Evolutionary conservation across 2,888 invertebrate genomes (phyloP), one percentile per base, ranked within the genome.

Genomic region (Nymphalis c-album): DNA sequence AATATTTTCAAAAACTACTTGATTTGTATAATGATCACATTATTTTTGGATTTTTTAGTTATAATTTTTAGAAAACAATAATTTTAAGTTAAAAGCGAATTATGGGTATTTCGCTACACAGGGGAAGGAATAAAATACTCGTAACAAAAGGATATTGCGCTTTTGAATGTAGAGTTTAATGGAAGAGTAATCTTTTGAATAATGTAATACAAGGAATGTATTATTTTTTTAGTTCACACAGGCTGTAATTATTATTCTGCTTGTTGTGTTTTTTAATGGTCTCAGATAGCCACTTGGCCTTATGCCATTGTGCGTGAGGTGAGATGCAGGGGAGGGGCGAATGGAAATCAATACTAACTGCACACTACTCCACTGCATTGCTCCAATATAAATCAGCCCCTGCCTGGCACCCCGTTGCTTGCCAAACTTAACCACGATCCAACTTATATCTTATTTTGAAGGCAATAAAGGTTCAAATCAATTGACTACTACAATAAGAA

Each of bases 321-420:
- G 87, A 86, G 86, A 87, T 86, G 83, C 83, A 79, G 80, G 79
- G 82, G 82, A 70, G 84, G 88, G 87, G 77, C 84, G 83, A 89
- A 89, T 91, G 89, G 92, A 91, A 92, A 92, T 92, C 92, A 91
- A 92, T 93, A 92, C 91, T 89, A 91, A 92, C 90, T 92, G 91
- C 92, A 92, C 86, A 88, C 86, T 89, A 89, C 86, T 87, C 84
- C 77, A 81, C 90, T 91, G 92, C 92, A 92, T 88, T 92, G 92
- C 92, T 92, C 90, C 85, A 90, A 82, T 86, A 92, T 92, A 92
- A 92, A 92, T 93, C 92, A 91, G 80, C 83, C 85, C 84, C 85
- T 85, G 82, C 84, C 82, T 79, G 81, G 80, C 84, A 83, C 84
- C 83, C 85, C 81, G 83, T 76, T 72, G 86, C 84, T 87, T 90